phyloP scores from a whole-genome alignment of 2,888 invertebrate genomes.

The Yponomeuta evonymella region DNA sequence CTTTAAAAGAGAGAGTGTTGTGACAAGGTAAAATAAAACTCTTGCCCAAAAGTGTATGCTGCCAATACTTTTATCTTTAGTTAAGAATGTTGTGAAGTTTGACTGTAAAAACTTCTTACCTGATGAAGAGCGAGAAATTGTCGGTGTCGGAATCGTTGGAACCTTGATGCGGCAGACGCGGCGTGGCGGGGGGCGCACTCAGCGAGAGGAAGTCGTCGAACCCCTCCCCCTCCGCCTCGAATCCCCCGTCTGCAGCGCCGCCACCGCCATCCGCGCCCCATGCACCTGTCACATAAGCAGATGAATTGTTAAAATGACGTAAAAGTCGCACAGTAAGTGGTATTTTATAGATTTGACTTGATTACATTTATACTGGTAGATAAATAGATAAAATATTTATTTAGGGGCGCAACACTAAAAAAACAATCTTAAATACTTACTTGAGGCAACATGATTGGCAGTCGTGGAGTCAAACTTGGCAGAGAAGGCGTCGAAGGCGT shows the following conservation, averaged over 20 bases:
- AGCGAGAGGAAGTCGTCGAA: constrained; percentile 89
- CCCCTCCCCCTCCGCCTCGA: constrained; percentile 78
- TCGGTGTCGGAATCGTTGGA: constrained; percentile 88
- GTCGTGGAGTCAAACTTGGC: constrained; percentile 89
- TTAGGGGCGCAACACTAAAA: background rate
- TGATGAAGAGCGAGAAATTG: constrained; percentile 88
- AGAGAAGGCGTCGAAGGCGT: constrained; percentile 89
- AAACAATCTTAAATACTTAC: constrained; percentile 21
- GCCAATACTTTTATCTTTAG: background rate
- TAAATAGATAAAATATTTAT: no score
- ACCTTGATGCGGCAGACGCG: constrained; percentile 76
- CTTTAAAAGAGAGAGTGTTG: no score
- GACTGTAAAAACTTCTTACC: constrained; percentile 52
- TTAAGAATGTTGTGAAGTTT: background rate
- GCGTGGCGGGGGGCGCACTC: constrained; percentile 85
- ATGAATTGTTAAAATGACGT: no score
- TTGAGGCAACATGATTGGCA: constrained; percentile 47
- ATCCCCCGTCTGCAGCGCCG: constrained; percentile 73
- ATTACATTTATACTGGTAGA: no score
- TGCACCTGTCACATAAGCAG: constrained; percentile 36
- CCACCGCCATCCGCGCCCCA: constrained; percentile 37
- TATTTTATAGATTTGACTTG: no score
- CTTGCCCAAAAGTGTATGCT: no score
- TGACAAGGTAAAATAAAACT: no score
- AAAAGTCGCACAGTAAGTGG: no score